Evolutionary conservation across 2,888 invertebrate species (phyloP), one percentile per base, ranked within the genome.

Genomic region (Anagyrus pseudococci): DNA sequence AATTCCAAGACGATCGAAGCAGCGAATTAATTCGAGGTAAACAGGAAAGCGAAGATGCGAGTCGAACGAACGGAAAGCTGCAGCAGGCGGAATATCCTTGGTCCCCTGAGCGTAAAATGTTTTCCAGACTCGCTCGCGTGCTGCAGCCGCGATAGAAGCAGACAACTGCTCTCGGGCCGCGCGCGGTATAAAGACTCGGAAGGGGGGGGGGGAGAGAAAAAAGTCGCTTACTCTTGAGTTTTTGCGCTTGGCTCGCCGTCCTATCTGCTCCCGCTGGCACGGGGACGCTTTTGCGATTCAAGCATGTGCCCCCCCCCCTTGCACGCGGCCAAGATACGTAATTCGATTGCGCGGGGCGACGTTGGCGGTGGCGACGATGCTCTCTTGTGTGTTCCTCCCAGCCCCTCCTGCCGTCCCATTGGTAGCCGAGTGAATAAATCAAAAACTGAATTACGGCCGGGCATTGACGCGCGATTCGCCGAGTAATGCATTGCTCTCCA

Each of bases 371-470:
- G n/a, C n/a, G n/a, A n/a, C n/a, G n/a, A n/a, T n/a, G n/a, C n/a
- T n/a, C n/a, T n/a, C n/a, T n/a, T n/a, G n/a, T n/a, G n/a, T n/a
- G n/a, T n/a, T n/a, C 29, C 29, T 10, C 29, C 29, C 29, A 4
- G 6, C 29, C 29, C 29, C 29, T 8, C 8, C 4, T 8, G 4
- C 4, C 3, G 4, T 8, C 33, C 33, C 33, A 15, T 2, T 2
- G 33, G 6, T 10, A 7, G 6, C 10, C 29, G 29, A 29, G 29
- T n/a, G 55, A 58, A 65, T 65, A 65, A 65, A 65, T 65, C 64
- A 65, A 65, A 61, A 61, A 46, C 29, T 58, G 58, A 61, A 61
- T 65, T 58, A 61, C 44, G 37, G 4, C 56, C n/a, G 55, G 47
- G 58, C 58, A 65, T 65, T 65, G 64, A 57, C 58, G 58, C 33